Conservation (phyloP, 1,140 invertebrate species). For the Tetraneura akinire region DNA sequence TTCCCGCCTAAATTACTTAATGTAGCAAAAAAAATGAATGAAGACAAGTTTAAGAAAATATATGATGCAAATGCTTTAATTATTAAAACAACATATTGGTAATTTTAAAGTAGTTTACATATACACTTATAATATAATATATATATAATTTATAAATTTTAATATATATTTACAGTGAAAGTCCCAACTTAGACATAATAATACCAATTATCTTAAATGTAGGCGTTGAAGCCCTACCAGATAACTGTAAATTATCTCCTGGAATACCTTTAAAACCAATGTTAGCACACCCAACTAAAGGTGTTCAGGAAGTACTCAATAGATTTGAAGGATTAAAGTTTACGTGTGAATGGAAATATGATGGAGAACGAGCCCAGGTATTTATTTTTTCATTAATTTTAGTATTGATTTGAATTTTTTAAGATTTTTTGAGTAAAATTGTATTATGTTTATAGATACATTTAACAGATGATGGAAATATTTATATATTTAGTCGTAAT, state of each 20-base stretch:
- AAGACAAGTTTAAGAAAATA: conserved; percentile 78
- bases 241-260: conserved; percentile 85
- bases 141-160: too few species aligned
- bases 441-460: conserved; percentile 68
- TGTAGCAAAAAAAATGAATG: conserved; percentile 64
- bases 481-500: conserved; percentile 92
- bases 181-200: conserved; percentile 91
- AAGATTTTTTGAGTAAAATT: background rate
- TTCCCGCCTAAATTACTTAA: conserved; percentile 70
- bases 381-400: conserved; percentile 3
- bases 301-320: conserved; percentile 84
- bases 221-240: conserved; percentile 76
- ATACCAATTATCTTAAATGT: conserved; percentile 78
- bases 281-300: conserved; percentile 97
- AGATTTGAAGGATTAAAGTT: conserved; percentile 91
- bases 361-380: conserved; percentile 97
- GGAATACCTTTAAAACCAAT: conserved; percentile 97
- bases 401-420: background rate
- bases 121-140: too few species aligned
- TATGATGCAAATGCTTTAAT: conserved; percentile 77
- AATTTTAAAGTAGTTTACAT: conserved; percentile 17
- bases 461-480: conserved; percentile 67
- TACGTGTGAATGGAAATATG: conserved; percentile 99
- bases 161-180: conserved; percentile 71
- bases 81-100: conserved; percentile 93